Evolutionary conservation across 1,140 invertebrate species (phyloP), one percentile per base, ranked within the genome.

Genomic region (Liolophura sinensis): DNA sequence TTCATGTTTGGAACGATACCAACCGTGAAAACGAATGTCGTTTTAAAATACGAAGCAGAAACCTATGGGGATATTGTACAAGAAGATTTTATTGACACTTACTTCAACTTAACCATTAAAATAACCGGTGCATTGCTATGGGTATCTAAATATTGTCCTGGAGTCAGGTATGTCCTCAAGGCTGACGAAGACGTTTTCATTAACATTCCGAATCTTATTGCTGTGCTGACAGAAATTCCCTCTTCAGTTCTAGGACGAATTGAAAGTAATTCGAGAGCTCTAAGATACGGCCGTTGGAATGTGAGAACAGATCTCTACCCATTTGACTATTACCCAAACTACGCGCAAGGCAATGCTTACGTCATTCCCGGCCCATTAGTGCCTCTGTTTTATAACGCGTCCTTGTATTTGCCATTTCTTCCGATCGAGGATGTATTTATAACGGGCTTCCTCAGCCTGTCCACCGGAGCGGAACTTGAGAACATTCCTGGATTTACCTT

Each of bases 401-500:
- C 80, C 1, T 50, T 73, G 25, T 1, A n/a, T 16, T 49, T 31
- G 20, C 66, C 62, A 0, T 61, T 77, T 46, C 46, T 80, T 0
- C 72, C 72, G 1, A 65, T 82, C 1, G 80, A 82, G 66, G 80
- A 82, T 60, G 80, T 79, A 20, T 82, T 76, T 64, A 69, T 81
- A 9, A 82, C 80, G 5, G 80, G 71, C 9, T 40, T 40, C 9
- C 31, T 40, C 31, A 40, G 31, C 31, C 31, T 40, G 31, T 40
- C 31, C 31, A 40, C 31, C 3, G 31, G 31, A 5, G 9, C 31
- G 3, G 31, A 40, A 5, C 31, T 40, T 9, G 3, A 40, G 31
- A 40, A 40, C 31, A 40, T 40, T 40, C 31, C 31, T 40, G 31
- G 31, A 40, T 40, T 40, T 40, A 40, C 31, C 31, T 40, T 40